phyloP scores from a whole-genome alignment of 2,888 invertebrate genomes.

The Lissonota sp. region DNA sequence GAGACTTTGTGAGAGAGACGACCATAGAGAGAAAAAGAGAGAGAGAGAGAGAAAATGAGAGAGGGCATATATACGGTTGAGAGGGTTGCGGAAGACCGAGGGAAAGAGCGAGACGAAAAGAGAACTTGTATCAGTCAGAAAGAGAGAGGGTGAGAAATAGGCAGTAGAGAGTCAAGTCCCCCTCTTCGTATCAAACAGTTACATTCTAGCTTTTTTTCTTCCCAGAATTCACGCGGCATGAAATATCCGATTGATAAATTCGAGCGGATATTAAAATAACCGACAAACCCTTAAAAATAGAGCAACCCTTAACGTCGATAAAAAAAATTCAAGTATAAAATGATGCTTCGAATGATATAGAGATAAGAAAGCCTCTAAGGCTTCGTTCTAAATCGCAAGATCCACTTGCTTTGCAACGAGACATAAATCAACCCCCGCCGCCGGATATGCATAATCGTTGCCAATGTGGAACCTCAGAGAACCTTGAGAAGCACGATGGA shows the following conservation, averaged over 20 bases:
- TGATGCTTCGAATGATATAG: conserved; percentile 34
- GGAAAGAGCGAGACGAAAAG: conserved; percentile 22
- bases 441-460: conserved; percentile 21
- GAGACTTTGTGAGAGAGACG: conserved; percentile 71
- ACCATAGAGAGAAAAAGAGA: conserved; percentile 9
- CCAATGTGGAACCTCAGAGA: conserved; percentile 6
- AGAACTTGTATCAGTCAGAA: conserved; percentile 38
- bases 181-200: conserved; percentile 68
- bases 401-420: conserved; percentile 11
- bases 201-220: conserved; percentile 62
- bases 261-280: too few species aligned
- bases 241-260: conserved; percentile 16
- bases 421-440: conserved; percentile 37
- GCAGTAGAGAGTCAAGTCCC: conserved; percentile 46
- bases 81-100: conserved; percentile 41
- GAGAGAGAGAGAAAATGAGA: background rate
- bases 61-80: conserved; percentile 2
- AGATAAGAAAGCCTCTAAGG: conserved; percentile 43
- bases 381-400: conserved; percentile 59
- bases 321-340: background rate
- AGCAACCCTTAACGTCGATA: background rate
- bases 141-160: conserved; percentile 64
- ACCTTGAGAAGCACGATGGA: conserved; percentile 34
- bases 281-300: too few species aligned
- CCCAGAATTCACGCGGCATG: conserved; percentile 33